A percentile compares a stretch with the other conserved stretches of the same genome.
phyloP scores from a whole-genome alignment of 2,888 invertebrate genomes.

The Thecocarcelia acutangulata region DNA sequence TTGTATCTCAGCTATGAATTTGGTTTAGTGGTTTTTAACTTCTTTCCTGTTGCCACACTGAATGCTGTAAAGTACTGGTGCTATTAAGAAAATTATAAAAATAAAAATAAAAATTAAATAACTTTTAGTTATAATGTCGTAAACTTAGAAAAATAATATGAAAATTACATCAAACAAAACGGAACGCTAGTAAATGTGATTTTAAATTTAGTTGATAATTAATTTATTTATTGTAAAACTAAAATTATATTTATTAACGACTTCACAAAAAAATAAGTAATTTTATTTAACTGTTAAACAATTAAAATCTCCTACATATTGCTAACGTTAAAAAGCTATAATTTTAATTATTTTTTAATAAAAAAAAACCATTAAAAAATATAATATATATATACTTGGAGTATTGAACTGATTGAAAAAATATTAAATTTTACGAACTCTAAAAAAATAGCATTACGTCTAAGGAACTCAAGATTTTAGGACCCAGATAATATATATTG shows the following conservation, averaged over 20 bases:
- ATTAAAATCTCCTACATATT: constrained; percentile 28
- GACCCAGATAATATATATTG: too few relatives aligned
- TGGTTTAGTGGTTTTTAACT: constrained; percentile 44
- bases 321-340: background rate
- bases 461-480: too few relatives aligned
- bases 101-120: constrained; percentile 47
- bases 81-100: constrained; percentile 26
- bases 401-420: constrained; percentile 1
- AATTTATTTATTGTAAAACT: constrained; percentile 49
- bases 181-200: constrained; percentile 56
- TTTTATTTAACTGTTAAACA: background rate
- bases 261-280: background rate
- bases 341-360: constrained; percentile 17
- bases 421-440: constrained; percentile 22
- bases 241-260: constrained; percentile 43
- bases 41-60: constrained; percentile 15
- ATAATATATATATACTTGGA: background rate
- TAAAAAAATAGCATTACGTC: too few relatives aligned
- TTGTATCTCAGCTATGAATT: constrained; percentile 46
- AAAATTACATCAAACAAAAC: background rate
- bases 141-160: constrained; percentile 25
- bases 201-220: constrained; percentile 60
- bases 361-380: background rate
- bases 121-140: constrained; percentile 57
- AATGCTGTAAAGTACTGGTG: constrained; percentile 23